These are phyloP conservation scores for Drosophila neotestacea DNA, from an alignment of 2,888 invertebrate genomes.

Conservation along the genomic window DNA sequence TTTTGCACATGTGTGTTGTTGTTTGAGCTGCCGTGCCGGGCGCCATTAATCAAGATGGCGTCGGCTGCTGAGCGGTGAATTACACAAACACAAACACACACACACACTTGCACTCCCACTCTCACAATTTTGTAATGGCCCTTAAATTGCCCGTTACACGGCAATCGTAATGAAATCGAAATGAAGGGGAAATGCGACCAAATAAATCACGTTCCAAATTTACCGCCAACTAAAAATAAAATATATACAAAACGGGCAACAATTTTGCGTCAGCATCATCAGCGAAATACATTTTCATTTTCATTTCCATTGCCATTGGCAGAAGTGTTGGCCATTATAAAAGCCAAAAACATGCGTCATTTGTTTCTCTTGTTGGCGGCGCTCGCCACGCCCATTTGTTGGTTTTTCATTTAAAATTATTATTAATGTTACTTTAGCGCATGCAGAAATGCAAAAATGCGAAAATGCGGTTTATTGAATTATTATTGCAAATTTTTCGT, in stretches of 20 bases:
- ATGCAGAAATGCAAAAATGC: constrained; percentile 31
- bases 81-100: neutral
- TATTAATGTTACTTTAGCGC: constrained; percentile 24
- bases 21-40: constrained; percentile 54
- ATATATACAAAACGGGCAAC: constrained; percentile 31
- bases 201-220: constrained; percentile 63
- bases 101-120: no score
- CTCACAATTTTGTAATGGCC: constrained; percentile 37
- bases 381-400: constrained; percentile 33
- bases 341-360: constrained; percentile 41
- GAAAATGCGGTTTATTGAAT: constrained; percentile 53
- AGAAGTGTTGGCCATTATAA: constrained; percentile 22
- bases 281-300: constrained; percentile 7
- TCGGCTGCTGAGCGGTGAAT: constrained; percentile 37
- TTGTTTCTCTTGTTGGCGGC: constrained; percentile 16
- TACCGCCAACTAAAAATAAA: constrained; percentile 34
- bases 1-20: constrained; percentile 46
- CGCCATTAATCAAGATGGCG: constrained; percentile 67
- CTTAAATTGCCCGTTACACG: constrained; percentile 60
- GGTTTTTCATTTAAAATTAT: constrained; percentile 55
- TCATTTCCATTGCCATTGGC: constrained; percentile 24
- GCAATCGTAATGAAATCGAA: constrained; percentile 73
- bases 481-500: constrained; percentile 32
- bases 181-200: constrained; percentile 56
- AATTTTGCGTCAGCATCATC: constrained; percentile 37